Percentiles rank a stretch among this genome's conserved stretches.
Evolutionary conservation across 2,113 vertebrate species (phyloP).

Genomic region (Larimichthys crocea): DNA sequence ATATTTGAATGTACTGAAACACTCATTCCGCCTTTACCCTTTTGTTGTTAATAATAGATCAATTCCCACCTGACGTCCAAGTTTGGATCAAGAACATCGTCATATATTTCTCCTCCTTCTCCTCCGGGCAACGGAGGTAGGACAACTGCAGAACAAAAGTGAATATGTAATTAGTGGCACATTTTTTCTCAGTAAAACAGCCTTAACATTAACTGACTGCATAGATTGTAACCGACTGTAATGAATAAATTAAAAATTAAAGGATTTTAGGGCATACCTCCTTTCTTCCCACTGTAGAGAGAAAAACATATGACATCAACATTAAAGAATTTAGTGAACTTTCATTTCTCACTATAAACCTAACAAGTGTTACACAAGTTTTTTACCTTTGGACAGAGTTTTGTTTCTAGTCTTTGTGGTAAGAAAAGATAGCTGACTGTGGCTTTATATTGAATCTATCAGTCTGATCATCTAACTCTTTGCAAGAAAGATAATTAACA

Average conservation of each 20-base stretch:
- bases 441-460: neutral
- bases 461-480: neutral
- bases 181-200: neutral
- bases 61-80: constrained; percentile 81
- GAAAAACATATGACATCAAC: constrained; percentile 7
- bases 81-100: constrained; percentile 87
- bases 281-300: constrained; percentile 75
- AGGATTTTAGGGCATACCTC: constrained; percentile 81
- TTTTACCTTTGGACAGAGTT: too few species aligned
- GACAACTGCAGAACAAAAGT: constrained; percentile 74
- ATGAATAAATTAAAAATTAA: neutral
- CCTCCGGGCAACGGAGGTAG: constrained; percentile 83
- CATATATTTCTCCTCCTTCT: constrained; percentile 89
- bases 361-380: neutral
- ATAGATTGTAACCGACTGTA: neutral
- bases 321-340: constrained; percentile 26
- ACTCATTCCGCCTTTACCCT: neutral
- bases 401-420: neutral
- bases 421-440: neutral
- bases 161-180: neutral
- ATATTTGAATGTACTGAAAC: neutral
- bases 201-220: neutral
- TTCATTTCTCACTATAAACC: neutral
- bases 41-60: neutral
- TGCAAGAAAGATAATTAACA: neutral